These are phyloP conservation scores for Chondrosia reniformis DNA, from an alignment of 37 sponge, comb jelly and placozoan genomes.

Conservation along the genomic window DNA sequence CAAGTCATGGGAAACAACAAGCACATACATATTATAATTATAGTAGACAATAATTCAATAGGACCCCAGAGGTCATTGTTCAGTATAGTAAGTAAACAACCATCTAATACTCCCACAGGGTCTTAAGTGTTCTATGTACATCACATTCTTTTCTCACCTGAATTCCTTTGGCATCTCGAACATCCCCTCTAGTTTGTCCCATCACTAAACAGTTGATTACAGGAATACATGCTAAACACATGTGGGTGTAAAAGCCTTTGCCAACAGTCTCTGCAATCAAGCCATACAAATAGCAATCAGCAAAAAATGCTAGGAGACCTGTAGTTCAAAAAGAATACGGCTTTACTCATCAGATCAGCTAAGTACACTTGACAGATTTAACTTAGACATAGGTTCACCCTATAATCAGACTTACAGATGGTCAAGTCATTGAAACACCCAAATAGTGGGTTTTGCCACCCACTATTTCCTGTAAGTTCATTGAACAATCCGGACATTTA, in stretches of 20 bases:
- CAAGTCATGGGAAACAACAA: neutral
- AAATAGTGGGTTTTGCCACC: too few relatives aligned
- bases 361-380: too few relatives aligned
- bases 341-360: too few relatives aligned
- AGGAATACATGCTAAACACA: neutral
- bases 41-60: too few relatives aligned
- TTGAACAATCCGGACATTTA: too few relatives aligned
- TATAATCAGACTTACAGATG: conserved; percentile 13
- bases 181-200: neutral
- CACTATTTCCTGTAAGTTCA: too few relatives aligned
- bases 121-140: too few relatives aligned
- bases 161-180: neutral
- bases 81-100: too few relatives aligned
- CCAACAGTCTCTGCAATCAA: conserved; percentile 1
- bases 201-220: neutral
- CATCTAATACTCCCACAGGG: too few relatives aligned
- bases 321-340: neutral
- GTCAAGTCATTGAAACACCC: too few relatives aligned
- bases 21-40: neutral
- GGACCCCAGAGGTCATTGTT: too few relatives aligned
- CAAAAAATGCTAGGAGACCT: neutral
- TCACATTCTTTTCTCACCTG: neutral
- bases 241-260: neutral
- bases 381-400: too few relatives aligned
- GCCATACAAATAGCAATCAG: conserved; percentile 3